phyloP scores from a whole-genome alignment of 2,888 invertebrate genomes.

The Sinohyriopsis cumingii region DNA sequence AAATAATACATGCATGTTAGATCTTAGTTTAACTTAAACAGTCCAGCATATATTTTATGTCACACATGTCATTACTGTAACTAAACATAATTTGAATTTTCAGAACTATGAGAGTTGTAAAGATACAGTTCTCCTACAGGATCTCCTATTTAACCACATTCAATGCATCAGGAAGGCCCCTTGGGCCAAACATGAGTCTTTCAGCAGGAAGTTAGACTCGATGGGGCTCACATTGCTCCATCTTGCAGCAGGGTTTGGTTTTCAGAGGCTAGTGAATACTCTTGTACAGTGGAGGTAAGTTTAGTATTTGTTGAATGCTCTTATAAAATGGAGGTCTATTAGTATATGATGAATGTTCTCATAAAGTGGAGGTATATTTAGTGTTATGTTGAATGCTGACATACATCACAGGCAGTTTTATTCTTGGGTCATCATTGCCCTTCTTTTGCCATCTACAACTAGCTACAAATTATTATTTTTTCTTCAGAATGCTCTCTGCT shows the following conservation, averaged over 20 bases:
- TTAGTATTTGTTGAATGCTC: slow-evolving; percentile 73
- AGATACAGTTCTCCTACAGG: no score
- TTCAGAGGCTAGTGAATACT: slow-evolving; percentile 75
- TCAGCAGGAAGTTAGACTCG: slow-evolving; percentile 44
- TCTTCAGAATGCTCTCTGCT: no score
- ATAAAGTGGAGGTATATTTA: slow-evolving; percentile 76
- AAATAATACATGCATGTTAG: no score
- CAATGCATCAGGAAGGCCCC: slow-evolving; percentile 79
- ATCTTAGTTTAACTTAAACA: no score
- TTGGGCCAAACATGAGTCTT: slow-evolving; percentile 82
- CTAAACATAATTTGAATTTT: no score
- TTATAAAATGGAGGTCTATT: slow-evolving; percentile 73
- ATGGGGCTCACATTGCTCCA: slow-evolving; percentile 77
- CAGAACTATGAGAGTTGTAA: no score
- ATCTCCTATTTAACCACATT: no score
- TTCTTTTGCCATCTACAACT: no score
- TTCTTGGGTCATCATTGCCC: no score
- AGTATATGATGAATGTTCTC: slow-evolving; percentile 71
- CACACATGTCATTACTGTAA: no score
- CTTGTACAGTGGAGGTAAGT: slow-evolving; percentile 72
- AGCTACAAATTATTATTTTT: no score
- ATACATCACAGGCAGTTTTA: slow-evolving; percentile 27
- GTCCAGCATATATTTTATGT: no score
- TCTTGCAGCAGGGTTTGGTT: slow-evolving; percentile 91
- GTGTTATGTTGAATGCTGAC: slow-evolving; percentile 64